These are phyloP conservation scores for Podarcis raffonei DNA, from an alignment of 2,113 vertebrate species.

Conservation along the genomic window DNA sequence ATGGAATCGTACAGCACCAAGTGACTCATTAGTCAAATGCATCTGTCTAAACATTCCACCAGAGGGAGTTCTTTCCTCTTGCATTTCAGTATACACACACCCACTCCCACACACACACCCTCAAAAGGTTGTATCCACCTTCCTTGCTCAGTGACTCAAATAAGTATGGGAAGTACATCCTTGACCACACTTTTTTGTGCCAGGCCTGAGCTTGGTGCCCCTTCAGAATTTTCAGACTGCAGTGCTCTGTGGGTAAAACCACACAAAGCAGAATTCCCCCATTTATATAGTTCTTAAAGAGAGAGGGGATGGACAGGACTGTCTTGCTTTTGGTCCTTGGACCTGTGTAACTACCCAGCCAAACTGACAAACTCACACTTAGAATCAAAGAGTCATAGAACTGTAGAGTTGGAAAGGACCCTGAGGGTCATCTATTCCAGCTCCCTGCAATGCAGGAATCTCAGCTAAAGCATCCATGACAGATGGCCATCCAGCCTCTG, in stretches of 20 bases:
- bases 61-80: not conserved
- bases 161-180: not conserved
- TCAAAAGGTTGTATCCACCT: too few relatives aligned
- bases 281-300: not conserved
- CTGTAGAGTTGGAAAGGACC: too few relatives aligned
- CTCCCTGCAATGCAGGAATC: too few relatives aligned
- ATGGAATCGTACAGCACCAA: not conserved
- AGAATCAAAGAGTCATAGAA: too few relatives aligned
- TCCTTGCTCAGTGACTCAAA: not conserved
- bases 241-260: not conserved
- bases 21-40: not conserved
- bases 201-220: not conserved
- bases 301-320: not conserved
- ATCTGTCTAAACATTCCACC: not conserved
- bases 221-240: not conserved
- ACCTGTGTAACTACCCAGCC: too few relatives aligned
- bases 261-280: not conserved
- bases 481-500: too few relatives aligned
- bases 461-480: too few relatives aligned
- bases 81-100: too few relatives aligned
- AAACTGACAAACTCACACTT: too few relatives aligned
- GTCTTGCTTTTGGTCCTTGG: too few relatives aligned
- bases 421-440: too few relatives aligned
- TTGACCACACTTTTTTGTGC: not conserved
- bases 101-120: too few relatives aligned